Conservation (phyloP, 2,888 invertebrate species). For the Liopterus haemorrhoidalis region DNA sequence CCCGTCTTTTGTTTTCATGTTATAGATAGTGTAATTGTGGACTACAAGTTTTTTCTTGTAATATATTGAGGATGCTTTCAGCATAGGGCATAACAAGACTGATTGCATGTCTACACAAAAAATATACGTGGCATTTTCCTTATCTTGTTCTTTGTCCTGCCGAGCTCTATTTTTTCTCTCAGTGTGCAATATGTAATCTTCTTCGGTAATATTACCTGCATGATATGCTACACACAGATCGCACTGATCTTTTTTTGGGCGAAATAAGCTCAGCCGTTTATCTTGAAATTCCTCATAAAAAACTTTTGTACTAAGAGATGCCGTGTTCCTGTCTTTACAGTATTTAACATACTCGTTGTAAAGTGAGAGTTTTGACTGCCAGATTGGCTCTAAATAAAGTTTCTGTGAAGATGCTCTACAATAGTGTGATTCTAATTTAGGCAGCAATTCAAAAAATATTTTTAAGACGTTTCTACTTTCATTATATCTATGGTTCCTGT, state of each 20-base stretch:
- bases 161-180: slow-evolving; percentile 21
- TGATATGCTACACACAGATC: slow-evolving; percentile 19
- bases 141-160: slow-evolving; percentile 23
- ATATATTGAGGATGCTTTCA: slow-evolving; percentile 26
- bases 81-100: slow-evolving; percentile 25
- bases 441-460: slow-evolving; percentile 25
- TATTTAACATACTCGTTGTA: slow-evolving; percentile 26
- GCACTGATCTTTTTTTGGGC: slow-evolving; percentile 33
- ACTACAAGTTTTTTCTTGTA: slow-evolving; percentile 30
- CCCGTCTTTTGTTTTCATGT: slow-evolving; percentile 29
- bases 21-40: slow-evolving; percentile 34
- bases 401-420: slow-evolving; percentile 29
- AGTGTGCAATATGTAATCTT: slow-evolving; percentile 15
- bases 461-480: too few species aligned
- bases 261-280: slow-evolving; percentile 29
- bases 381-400: slow-evolving; percentile 30
- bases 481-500: too few species aligned
- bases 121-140: slow-evolving; percentile 13
- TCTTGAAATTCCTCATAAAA: slow-evolving; percentile 28
- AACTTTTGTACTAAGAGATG: slow-evolving; percentile 24
- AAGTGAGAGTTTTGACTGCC: slow-evolving; percentile 20
- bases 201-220: slow-evolving; percentile 20
- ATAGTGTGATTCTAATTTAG: slow-evolving; percentile 33
- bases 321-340: slow-evolving; percentile 23
- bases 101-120: slow-evolving; percentile 28